Conservation (phyloP, 2,888 invertebrate species). For the Xestobium rufovillosum region DNA sequence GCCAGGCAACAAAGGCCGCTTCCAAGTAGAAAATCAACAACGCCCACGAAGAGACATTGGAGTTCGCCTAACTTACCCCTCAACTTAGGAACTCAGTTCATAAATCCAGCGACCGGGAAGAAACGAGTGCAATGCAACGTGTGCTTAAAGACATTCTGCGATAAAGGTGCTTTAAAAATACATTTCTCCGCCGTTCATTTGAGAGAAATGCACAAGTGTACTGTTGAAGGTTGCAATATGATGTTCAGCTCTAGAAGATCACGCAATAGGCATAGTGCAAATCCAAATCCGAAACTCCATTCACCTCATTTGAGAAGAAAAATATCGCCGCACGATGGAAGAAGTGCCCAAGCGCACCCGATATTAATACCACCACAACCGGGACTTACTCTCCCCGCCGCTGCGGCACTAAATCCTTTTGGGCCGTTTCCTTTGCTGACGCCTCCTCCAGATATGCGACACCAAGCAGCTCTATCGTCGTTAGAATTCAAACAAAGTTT, state of each 20-base stretch:
- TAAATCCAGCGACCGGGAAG: conserved; percentile 89
- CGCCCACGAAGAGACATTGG: conserved; percentile 74
- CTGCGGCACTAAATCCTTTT: conserved; percentile 60
- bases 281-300: conserved; percentile 96
- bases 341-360: conserved; percentile 81
- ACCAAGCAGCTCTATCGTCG: conserved; percentile 50
- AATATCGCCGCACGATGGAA: conserved; percentile 89
- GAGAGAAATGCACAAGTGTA: conserved; percentile 99
- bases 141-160: conserved; percentile 98
- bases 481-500: conserved; percentile 59
- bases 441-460: conserved; percentile 58
- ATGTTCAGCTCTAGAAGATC: conserved; percentile 97
- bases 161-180: conserved; percentile 98
- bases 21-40: conserved; percentile 57
- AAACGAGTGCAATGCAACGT: conserved; percentile 97
- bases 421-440: conserved; percentile 72
- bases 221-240: conserved; percentile 98
- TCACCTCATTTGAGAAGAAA: conserved; percentile 90
- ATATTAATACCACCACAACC: conserved; percentile 68
- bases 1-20: conserved; percentile 39
- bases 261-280: conserved; percentile 93
- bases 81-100: conserved; percentile 81
- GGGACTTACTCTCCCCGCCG: conserved; percentile 53
- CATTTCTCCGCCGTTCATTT: conserved; percentile 98
- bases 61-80: conserved; percentile 68